Evolutionary conservation across 2,113 vertebrate species (phyloP), one percentile per base, ranked within the genome.

Genomic region (Ptychochromis oligacanthus): DNA sequence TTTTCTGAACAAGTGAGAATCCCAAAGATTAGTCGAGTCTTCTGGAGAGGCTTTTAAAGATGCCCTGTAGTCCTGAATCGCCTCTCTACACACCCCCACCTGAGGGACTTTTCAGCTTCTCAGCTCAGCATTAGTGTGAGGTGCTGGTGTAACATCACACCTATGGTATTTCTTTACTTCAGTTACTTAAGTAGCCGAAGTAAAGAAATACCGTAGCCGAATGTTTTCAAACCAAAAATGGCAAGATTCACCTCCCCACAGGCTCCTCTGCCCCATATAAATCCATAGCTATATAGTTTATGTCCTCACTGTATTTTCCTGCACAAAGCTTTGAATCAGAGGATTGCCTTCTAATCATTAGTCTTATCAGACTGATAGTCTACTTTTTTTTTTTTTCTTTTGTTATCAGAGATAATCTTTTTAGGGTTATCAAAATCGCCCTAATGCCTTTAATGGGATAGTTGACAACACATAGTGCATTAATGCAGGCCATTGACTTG

Each of bases 391-490:
- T 0, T 40, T 76, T 77, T 74, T 31, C 1, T 43, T 52, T 56
- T 80, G 14, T 46, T 59, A 7, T 61, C 11, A 62, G 15, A 14
- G 28, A 57, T 81, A 75, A 75, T 3, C 5, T 4, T 24, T 64
- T 52, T 34, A 43, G 31, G 7, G 18, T 46, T 64, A 46, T 70
- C 28, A 91, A 82, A 65, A 95, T 85, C 91, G 87, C 93, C 94
- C 89, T 84, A 81, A 79, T 79, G 78, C 62, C 26, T 57, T 79
- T 38, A 82, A 96, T 95, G 96, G 96, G 96, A 95, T 90, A 96
- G 95, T 95, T 96, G 96, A 96, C 92, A 95, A 96, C 95, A 94
- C 92, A 94, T 92, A 97, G 96, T 97, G 96, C 95, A 96, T 97
- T 95, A 96, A 96, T 95, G 95, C 95, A 95, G 96, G 95, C 95